A percentile compares a stretch with the other conserved stretches of the same genome.
These are phyloP conservation scores for Calliphora vomitoria DNA, from an alignment of 2,888 invertebrate species.

Conservation along the genomic window DNA sequence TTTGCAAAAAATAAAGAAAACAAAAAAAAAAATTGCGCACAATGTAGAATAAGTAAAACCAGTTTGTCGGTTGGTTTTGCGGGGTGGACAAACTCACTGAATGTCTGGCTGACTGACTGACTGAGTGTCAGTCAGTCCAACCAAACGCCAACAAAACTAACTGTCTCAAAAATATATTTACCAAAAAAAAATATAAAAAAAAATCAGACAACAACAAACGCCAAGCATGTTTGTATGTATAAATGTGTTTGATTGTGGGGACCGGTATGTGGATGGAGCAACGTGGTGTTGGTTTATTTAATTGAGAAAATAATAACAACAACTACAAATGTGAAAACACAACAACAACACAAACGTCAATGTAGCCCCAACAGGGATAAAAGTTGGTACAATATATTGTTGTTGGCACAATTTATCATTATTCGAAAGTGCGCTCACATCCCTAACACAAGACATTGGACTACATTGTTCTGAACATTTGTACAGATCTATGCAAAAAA, in stretches of 20 bases:
- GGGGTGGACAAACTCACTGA: background rate
- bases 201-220: constrained; percentile 29
- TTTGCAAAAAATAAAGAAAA: constrained; percentile 30
- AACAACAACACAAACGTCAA: constrained; percentile 14
- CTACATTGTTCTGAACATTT: too few species aligned
- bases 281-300: constrained; percentile 54
- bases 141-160: constrained; percentile 37
- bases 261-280: constrained; percentile 55
- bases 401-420: background rate
- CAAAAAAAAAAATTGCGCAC: constrained; percentile 43
- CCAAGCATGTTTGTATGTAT: background rate
- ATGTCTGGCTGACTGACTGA: background rate
- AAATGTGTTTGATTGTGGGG: background rate
- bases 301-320: constrained; percentile 48
- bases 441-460: too few species aligned
- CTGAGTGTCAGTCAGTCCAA: constrained; percentile 3
- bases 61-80: constrained; percentile 30
- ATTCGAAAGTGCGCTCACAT: too few species aligned
- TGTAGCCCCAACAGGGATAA: background rate
- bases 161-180: constrained; percentile 25
- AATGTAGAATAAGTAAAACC: constrained; percentile 58
- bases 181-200: background rate
- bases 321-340: constrained; percentile 32
- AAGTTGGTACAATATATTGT: background rate
- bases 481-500: too few species aligned